A percentile compares a stretch with the other conserved stretches of the same genome.
Conservation (phyloP, 2,113 vertebrate species). For the Dasyornis broadbenti region DNA sequence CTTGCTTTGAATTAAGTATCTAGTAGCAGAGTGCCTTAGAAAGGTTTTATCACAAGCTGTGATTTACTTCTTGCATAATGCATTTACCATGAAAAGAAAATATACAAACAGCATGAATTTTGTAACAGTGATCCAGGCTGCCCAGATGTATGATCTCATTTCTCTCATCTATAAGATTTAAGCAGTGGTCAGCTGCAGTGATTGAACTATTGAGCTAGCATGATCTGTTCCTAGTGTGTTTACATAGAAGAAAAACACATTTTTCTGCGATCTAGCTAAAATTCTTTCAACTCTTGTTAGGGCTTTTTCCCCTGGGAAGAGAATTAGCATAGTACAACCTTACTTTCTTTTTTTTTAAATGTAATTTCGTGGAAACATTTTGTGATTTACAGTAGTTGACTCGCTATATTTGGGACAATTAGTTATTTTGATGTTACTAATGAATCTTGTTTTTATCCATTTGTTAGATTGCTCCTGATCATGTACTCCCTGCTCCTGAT, state of each 20-base stretch:
- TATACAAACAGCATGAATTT: not conserved
- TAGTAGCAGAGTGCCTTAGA: not conserved
- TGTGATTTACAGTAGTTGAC: not conserved
- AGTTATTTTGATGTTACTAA: not conserved
- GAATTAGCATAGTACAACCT: not conserved
- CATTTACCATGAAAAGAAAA: not conserved
- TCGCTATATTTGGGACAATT: not conserved
- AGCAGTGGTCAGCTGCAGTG: not conserved
- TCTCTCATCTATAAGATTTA: not conserved
- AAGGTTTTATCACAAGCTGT: not conserved
- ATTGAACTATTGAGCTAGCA: not conserved
- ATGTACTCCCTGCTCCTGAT: slow-evolving; percentile 87
- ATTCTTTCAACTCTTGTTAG: not conserved
- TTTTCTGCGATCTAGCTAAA: not conserved
- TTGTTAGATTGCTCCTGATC: slow-evolving; percentile 88
- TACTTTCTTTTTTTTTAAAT: not conserved
- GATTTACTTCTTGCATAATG: not conserved
- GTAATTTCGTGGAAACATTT: not conserved
- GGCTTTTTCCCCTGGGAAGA: not conserved
- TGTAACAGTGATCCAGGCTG: not conserved
- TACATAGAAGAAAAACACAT: not conserved
- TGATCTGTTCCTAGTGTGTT: not conserved
- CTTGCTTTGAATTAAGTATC: not conserved
- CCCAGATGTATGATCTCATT: not conserved
- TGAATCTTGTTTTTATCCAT: not conserved